Evolutionary conservation across 2,113 vertebrate genomes (phyloP).

Genomic region (Hippolais icterina): DNA sequence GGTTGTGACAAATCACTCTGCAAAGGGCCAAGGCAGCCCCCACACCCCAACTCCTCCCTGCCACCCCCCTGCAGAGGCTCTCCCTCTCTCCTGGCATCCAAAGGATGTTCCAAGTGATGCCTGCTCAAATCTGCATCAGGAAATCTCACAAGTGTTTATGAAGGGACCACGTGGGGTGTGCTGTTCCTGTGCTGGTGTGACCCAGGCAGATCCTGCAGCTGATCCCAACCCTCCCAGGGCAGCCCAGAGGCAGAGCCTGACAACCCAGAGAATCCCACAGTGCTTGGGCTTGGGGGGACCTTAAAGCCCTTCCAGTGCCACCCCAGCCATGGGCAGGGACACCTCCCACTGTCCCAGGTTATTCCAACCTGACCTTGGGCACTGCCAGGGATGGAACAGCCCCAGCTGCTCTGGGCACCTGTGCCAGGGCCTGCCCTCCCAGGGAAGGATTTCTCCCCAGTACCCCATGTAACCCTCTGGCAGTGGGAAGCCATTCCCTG

Average conservation of each 20-base stretch:
- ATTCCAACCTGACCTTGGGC: neutral
- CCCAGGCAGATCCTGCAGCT: neutral
- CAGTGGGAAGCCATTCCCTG: neutral
- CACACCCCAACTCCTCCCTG: neutral
- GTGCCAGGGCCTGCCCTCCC: fast-evolving
- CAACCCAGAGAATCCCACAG: neutral
- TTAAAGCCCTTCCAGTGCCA: neutral
- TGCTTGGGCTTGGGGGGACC: neutral
- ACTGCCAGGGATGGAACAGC: neutral
- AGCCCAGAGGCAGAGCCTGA: neutral
- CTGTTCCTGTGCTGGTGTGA: neutral
- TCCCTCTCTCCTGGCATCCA: neutral
- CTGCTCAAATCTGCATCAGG: neutral
- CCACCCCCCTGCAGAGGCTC: neutral
- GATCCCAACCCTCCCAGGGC: neutral
- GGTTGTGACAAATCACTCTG: neutral
- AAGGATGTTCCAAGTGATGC: fast-evolving
- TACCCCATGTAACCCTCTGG: neutral
- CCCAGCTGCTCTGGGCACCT: too few species aligned
- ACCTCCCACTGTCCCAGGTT: neutral
- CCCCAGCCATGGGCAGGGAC: neutral
- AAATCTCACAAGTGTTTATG: fast-evolving
- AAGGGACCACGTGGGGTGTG: neutral
- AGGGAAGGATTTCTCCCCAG: neutral
- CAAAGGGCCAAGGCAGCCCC: neutral